phyloP scores from a whole-genome alignment of 2,113 vertebrate species.

The Bufo gargarizans region DNA sequence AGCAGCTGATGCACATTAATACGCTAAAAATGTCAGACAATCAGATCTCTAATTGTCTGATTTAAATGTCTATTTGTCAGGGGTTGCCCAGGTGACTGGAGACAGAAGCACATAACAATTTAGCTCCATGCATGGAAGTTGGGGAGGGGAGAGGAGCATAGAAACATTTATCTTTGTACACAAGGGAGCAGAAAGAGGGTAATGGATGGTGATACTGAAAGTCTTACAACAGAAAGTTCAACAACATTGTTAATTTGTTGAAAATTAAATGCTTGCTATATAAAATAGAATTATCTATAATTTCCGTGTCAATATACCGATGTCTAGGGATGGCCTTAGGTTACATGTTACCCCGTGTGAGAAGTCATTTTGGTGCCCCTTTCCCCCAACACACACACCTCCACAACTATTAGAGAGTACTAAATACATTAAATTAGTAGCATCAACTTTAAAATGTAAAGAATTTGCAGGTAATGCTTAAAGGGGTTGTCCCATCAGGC shows the following conservation, averaged over 20 bases:
- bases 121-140: slow-evolving; percentile 30
- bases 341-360: too few relatives aligned
- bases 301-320: neutral
- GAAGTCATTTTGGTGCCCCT: too few relatives aligned
- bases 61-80: slow-evolving; percentile 81
- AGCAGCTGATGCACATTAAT: slow-evolving; percentile 69
- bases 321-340: neutral
- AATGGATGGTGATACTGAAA: slow-evolving; percentile 37
- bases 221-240: slow-evolving; percentile 32
- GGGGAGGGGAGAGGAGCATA: slow-evolving; percentile 2
- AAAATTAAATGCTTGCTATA: neutral
- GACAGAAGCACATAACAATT: slow-evolving; percentile 53
- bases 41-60: slow-evolving; percentile 76
- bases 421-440: too few relatives aligned
- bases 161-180: slow-evolving; percentile 41
- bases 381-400: too few relatives aligned
- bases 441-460: too few relatives aligned
- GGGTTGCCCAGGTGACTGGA: slow-evolving; percentile 63
- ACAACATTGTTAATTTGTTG: slow-evolving; percentile 1
- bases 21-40: slow-evolving; percentile 69
- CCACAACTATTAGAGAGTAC: too few relatives aligned
- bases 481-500: too few relatives aligned
- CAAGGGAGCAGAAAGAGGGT: slow-evolving; percentile 27
- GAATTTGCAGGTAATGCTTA: too few relatives aligned
- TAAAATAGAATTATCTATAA: neutral